Evolutionary conservation across 2,113 vertebrate genomes (phyloP), one percentile per base, ranked within the genome.

Genomic region (Bagarius yarrelli): DNA sequence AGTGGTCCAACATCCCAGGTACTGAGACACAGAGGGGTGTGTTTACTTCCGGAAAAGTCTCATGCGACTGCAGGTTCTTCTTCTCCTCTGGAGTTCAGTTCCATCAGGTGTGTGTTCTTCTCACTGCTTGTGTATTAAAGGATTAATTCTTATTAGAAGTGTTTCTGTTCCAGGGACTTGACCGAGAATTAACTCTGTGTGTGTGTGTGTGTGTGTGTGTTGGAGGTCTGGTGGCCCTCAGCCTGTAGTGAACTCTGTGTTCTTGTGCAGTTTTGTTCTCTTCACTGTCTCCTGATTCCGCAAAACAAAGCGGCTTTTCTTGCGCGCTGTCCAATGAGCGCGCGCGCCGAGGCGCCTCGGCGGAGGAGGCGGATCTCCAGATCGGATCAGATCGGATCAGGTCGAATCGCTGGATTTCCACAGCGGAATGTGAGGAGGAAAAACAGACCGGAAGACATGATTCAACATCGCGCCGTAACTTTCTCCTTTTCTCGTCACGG

Each of bases 231-330:
- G 21, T 55, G 27, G 55, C 27, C 2, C 5, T 6, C 32, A 53
- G 27, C 61, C 61, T 78, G 44, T 0, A 2, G 61, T 59, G 19
- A 50, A n/a, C 40, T 5, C 27, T 14, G 57, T 69, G 78, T 63
- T 64, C 70, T 79, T 76, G 8, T 50, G 60, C 25, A 60, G 55
- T 52, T 82, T 84, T 84, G 80, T 83, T 47, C 75, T 81, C 80
- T 34, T 77, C n/a, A 70, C 81, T 66, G 79, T 89, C 88, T 87
- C 85, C 87, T 87, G 78, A 87, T 76, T 44, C 70, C 53, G 74
- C 79, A 87, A 83, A 82, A 91, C 85, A 83, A 85, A 61, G 72
- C 75, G 84, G 70, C 85, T 88, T 88, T 89, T 76, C 87, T 47
- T 88, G 66, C 57, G 40, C 79, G 12, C 44, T 80, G 81, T 88